Evolutionary conservation across 2,797 vertebrate species (phyloP).

Genomic region (Corythornis leucogaster): DNA sequence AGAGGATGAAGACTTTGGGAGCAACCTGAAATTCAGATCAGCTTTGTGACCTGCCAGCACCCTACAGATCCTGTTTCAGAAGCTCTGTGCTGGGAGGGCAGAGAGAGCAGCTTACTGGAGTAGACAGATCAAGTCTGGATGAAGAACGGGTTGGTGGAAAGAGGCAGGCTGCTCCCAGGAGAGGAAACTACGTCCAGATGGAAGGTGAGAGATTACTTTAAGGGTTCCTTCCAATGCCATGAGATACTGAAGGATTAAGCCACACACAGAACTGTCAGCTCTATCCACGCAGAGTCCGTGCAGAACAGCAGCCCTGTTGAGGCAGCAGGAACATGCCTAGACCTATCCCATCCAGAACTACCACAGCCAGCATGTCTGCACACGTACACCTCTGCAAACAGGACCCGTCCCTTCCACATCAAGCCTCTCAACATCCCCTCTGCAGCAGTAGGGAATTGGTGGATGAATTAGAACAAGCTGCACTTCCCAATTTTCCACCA

Average conservation of each 20-base stretch:
- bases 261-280: neutral
- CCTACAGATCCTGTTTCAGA: neutral
- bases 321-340: neutral
- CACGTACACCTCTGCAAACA: rapidly evolving
- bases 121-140: neutral
- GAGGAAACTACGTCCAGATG: neutral
- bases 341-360: neutral
- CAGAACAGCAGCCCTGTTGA: neutral
- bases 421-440: neutral
- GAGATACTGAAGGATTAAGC: neutral
- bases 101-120: neutral
- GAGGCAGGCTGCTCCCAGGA: neutral
- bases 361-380: neutral
- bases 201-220: neutral
- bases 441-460: neutral
- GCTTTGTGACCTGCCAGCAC: neutral
- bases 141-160: neutral
- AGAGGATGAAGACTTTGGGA: neutral
- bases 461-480: neutral
- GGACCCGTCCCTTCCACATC: neutral
- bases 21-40: neutral
- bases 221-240: neutral
- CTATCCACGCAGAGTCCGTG: neutral
- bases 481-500: neutral
- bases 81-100: neutral